Percentiles rank a stretch among this genome's conserved stretches.
Evolutionary conservation across 2,113 vertebrate genomes (phyloP).

Genomic region (Chaetodon trifascialis): DNA sequence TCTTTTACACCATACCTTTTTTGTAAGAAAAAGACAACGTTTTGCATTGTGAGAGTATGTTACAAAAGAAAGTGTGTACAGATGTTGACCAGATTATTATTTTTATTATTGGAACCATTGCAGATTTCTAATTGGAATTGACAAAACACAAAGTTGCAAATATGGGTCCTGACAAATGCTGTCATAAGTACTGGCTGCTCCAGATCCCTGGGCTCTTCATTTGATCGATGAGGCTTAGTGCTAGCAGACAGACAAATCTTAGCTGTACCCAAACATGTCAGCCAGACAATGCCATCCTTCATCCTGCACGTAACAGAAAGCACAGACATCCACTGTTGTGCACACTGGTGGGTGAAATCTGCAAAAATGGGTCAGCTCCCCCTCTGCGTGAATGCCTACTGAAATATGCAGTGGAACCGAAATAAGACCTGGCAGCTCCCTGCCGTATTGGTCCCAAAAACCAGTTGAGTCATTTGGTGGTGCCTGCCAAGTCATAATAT

Average conservation of each 20-base stretch:
- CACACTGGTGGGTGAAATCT: slow-evolving; percentile 50
- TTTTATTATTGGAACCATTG: no score
- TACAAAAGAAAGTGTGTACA: no score
- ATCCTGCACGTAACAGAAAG: slow-evolving; percentile 14
- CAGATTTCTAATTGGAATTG: background rate
- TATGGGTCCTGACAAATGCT: background rate
- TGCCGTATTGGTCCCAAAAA: slow-evolving; percentile 67
- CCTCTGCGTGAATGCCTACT: slow-evolving; percentile 68
- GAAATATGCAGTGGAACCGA: slow-evolving; percentile 74
- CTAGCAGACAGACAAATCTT: slow-evolving; percentile 11
- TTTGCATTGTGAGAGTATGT: background rate
- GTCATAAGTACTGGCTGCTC: background rate
- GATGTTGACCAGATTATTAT: no score
- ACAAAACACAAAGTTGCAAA: background rate
- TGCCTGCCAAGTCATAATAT: slow-evolving; percentile 69
- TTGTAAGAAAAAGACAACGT: no score
- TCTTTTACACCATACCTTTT: no score
- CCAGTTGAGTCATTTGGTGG: slow-evolving; percentile 68
- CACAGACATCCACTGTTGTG: slow-evolving; percentile 23
- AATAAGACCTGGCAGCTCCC: slow-evolving; percentile 76
- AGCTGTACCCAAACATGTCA: slow-evolving; percentile 18
- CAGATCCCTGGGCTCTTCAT: background rate
- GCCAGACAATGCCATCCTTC: slow-evolving; percentile 29
- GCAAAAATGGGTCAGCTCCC: slow-evolving; percentile 75
- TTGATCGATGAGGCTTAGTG: slow-evolving; percentile 10